Conservation (phyloP, 2,113 vertebrate genomes). For the Gnathonemus longibarbis region DNA sequence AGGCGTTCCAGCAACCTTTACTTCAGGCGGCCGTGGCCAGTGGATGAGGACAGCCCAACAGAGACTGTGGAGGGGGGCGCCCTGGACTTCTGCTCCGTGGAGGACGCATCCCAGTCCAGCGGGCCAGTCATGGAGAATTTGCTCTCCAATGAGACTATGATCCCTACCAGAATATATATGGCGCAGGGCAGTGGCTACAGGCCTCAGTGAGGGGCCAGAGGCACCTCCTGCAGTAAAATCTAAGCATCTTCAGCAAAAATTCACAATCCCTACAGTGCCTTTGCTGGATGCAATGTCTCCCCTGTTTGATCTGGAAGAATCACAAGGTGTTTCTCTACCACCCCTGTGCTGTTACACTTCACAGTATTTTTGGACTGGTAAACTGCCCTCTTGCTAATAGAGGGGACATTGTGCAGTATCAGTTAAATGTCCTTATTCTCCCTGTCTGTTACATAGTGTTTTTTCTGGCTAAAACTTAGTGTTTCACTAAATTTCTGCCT, state of each 20-base stretch:
- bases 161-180: conserved; percentile 64
- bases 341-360: not conserved
- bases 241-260: not conserved
- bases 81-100: conserved; percentile 51
- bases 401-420: not conserved
- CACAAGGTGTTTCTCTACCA: not conserved
- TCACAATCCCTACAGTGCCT: conserved; percentile 1
- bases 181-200: conserved; percentile 81
- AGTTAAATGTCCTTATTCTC: not conserved
- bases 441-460: not conserved
- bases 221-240: not conserved
- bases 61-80: conserved; percentile 52
- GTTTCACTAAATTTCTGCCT: not conserved
- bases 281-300: not conserved
- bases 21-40: conserved; percentile 48
- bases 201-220: conserved; percentile 65
- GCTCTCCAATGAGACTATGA: conserved; percentile 31
- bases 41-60: conserved; percentile 39
- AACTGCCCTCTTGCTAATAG: not conserved
- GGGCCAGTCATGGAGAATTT: conserved; percentile 35
- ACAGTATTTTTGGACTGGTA: not conserved
- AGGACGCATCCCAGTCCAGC: conserved; percentile 50
- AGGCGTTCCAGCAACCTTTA: conserved; percentile 38
- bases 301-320: not conserved
- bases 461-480: not conserved